phyloP scores from a whole-genome alignment of 1,140 invertebrate genomes.

The Homalodisca vitripennis region DNA sequence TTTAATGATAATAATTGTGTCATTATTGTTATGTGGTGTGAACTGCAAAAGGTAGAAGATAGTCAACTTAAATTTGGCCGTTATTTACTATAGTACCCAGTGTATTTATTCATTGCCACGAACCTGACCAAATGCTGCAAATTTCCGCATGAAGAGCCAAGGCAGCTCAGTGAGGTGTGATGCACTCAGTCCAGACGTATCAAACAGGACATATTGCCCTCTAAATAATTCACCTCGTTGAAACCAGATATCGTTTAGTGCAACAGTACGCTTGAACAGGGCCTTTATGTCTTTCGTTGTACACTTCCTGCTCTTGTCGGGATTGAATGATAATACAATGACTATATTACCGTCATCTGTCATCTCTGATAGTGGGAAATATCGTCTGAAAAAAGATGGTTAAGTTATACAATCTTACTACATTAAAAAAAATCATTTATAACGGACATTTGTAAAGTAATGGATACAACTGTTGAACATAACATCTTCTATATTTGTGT shows the following conservation, averaged over 20 bases:
- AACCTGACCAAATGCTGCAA: constrained; percentile 15
- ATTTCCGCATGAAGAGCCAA: constrained; percentile 14
- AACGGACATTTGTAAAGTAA: too few species aligned
- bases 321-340: constrained; percentile 3
- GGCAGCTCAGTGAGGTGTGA: constrained; percentile 28
- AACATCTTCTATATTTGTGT: too few species aligned
- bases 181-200: constrained; percentile 10
- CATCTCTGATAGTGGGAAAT: constrained; percentile 12
- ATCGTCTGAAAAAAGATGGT: constrained; percentile 21
- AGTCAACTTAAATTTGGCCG: too few species aligned
- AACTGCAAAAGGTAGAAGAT: too few species aligned
- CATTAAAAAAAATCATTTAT: too few species aligned
- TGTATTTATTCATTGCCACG: too few species aligned
- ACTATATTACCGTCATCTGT: constrained; percentile 27
- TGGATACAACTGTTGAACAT: too few species aligned
- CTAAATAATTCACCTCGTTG: constrained; percentile 5
- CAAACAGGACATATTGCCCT: constrained; percentile 27
- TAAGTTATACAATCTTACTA: too few species aligned
- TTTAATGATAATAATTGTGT: too few species aligned
- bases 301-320: constrained; percentile 4
- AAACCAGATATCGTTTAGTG: neutral
- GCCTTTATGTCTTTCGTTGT: neutral
- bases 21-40: too few species aligned
- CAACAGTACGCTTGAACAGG: constrained; percentile 7
- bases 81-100: too few species aligned